These are phyloP conservation scores for Petrocephalus zakoni DNA, from an alignment of 2,113 vertebrate genomes.

Conservation along the genomic window DNA sequence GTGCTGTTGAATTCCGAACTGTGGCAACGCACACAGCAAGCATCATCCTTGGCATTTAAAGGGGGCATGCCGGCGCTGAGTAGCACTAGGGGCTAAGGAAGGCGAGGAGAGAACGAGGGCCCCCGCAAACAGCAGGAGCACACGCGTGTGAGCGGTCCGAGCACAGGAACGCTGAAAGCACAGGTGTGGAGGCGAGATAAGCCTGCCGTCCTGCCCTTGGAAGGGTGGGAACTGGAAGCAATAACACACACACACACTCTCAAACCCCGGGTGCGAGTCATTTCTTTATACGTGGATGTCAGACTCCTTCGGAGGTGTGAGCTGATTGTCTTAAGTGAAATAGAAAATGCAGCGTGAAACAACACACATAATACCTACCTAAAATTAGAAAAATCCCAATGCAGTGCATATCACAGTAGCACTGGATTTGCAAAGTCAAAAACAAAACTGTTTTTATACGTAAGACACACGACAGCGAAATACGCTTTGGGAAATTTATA, in stretches of 20 bases:
- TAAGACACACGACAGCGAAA: not conserved
- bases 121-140: not conserved
- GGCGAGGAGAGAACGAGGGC: not conserved
- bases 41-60: not conserved
- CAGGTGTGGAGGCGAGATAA: constrained; percentile 3
- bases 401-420: not conserved
- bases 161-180: not conserved
- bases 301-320: not conserved
- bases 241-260: not conserved
- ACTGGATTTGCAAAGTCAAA: not conserved
- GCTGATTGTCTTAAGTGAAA: not conserved
- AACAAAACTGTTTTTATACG: not conserved
- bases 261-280: not conserved
- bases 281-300: not conserved
- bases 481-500: not conserved
- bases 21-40: not conserved
- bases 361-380: not conserved
- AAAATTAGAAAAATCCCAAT: not conserved
- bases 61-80: no score
- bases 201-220: not conserved
- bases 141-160: not conserved
- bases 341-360: not conserved
- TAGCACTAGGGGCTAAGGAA: no score
- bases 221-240: not conserved
- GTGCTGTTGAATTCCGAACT: not conserved